These are phyloP conservation scores for Lypha dubia DNA, from an alignment of 2,888 invertebrate genomes.

Conservation along the genomic window DNA sequence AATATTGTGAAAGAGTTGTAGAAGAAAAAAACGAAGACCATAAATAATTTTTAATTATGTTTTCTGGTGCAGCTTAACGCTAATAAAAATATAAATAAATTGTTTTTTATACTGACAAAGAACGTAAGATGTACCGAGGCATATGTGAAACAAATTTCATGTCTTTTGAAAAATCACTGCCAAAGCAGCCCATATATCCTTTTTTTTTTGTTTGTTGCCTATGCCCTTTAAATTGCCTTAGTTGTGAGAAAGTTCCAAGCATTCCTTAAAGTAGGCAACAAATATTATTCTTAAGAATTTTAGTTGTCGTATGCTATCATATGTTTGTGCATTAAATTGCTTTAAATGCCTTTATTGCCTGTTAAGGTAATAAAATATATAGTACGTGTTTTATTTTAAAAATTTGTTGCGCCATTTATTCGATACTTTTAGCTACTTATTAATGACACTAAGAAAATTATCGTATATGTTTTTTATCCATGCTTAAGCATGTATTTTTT, in stretches of 20 bases:
- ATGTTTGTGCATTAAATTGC: conserved; percentile 11
- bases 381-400: conserved; percentile 51
- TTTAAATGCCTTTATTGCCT: conserved; percentile 36
- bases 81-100: neutral
- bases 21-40: neutral
- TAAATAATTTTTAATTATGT: neutral
- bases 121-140: neutral
- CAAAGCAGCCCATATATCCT: neutral
- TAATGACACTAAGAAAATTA: conserved; percentile 19
- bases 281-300: neutral
- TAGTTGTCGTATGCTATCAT: neutral
- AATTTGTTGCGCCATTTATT: conserved; percentile 23
- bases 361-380: conserved; percentile 33
- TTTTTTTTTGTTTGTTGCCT: neutral
- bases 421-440: conserved; percentile 34
- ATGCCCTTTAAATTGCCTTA: neutral
- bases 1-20: neutral
- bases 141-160: neutral
- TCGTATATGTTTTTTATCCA: neutral
- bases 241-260: neutral
- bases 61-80: too few relatives aligned
- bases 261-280: conserved; percentile 19
- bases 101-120: neutral
- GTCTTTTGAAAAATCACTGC: too few relatives aligned
- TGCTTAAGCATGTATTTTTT: conserved; percentile 31